Percentiles rank a stretch among this genome's conserved stretches.
Conservation (phyloP, 2,888 invertebrate species). For the Ormyrus rosae region DNA sequence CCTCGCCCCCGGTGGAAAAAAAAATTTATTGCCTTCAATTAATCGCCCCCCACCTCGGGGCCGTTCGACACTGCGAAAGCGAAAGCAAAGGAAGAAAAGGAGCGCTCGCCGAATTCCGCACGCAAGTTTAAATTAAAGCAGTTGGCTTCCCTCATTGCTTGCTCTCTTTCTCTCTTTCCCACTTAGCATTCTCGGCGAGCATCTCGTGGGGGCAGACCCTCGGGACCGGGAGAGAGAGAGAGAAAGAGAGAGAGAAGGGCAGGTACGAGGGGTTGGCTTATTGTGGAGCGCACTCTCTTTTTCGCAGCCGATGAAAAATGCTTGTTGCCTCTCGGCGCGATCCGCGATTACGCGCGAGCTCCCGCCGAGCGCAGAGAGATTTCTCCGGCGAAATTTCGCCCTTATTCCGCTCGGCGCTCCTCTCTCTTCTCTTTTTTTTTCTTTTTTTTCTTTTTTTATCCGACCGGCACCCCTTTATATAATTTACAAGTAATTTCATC, state of each 20-base stretch:
- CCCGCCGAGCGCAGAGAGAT: slow-evolving; percentile 18
- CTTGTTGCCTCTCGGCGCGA: slow-evolving; percentile 22
- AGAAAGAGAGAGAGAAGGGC: background rate
- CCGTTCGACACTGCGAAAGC: slow-evolving; percentile 53
- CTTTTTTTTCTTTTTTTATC: no score
- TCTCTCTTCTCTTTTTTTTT: background rate
- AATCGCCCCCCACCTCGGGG: slow-evolving; percentile 31
- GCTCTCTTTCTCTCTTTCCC: slow-evolving; percentile 46
- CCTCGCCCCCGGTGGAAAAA: slow-evolving; percentile 17
- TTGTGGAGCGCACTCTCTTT: slow-evolving; percentile 51
- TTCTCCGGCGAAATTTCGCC: slow-evolving; percentile 7
- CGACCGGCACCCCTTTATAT: slow-evolving; percentile 2
- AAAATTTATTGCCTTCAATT: slow-evolving; percentile 55
- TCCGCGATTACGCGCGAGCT: slow-evolving; percentile 27
- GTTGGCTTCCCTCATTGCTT: slow-evolving; percentile 58
- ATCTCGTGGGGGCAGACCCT: slow-evolving; percentile 17
- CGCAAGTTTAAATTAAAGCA: slow-evolving; percentile 68
- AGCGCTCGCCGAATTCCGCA: slow-evolving; percentile 59
- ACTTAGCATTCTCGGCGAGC: slow-evolving; percentile 54
- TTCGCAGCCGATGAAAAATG: slow-evolving; percentile 50
- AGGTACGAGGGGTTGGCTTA: slow-evolving; percentile 56
- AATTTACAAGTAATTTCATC: slow-evolving; percentile 50
- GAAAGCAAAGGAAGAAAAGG: slow-evolving; percentile 42
- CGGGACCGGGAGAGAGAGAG: slow-evolving; percentile 14
- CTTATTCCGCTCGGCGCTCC: background rate